phyloP scores from a whole-genome alignment of 2,888 invertebrate genomes.

The Nebria salina region DNA sequence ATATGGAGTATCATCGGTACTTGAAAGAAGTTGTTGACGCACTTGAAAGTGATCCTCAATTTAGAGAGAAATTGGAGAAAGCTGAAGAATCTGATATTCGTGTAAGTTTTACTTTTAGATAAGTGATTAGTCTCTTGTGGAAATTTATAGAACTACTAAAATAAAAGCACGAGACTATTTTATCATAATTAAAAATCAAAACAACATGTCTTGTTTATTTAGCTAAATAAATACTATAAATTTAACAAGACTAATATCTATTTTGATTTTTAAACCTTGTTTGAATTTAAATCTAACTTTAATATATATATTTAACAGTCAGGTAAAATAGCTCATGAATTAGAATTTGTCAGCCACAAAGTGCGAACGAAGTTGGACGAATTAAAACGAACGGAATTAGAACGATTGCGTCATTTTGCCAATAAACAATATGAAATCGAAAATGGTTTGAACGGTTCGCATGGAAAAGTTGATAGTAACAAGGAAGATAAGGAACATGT shows the following conservation, averaged over 20 bases:
- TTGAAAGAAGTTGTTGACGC: constrained; percentile 89
- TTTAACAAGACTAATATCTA: no score
- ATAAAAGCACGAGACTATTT: no score
- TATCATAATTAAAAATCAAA: no score
- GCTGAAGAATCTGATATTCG: constrained; percentile 85
- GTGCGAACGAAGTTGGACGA: constrained; percentile 90
- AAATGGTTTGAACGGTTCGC: constrained; percentile 73
- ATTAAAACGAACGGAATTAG: constrained; percentile 88
- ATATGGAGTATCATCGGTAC: constrained; percentile 87
- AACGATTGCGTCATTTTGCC: constrained; percentile 80
- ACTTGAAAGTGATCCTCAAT: constrained; percentile 88
- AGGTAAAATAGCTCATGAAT: constrained; percentile 90
- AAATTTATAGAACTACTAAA: neutral
- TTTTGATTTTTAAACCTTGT: no score
- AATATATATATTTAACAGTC: constrained; percentile 67
- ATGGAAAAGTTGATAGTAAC: constrained; percentile 65
- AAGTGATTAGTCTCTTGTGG: neutral
- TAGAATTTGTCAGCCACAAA: constrained; percentile 89
- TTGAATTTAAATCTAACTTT: neutral
- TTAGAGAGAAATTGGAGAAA: constrained; percentile 81
- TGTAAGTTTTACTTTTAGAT: constrained; percentile 64
- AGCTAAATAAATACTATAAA: no score
- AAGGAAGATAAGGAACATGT: constrained; percentile 74
- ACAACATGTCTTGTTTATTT: no score
- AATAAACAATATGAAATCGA: constrained; percentile 72